phyloP scores from a whole-genome alignment of 1,140 invertebrate genomes.

The Conopomorpha cramerella region DNA sequence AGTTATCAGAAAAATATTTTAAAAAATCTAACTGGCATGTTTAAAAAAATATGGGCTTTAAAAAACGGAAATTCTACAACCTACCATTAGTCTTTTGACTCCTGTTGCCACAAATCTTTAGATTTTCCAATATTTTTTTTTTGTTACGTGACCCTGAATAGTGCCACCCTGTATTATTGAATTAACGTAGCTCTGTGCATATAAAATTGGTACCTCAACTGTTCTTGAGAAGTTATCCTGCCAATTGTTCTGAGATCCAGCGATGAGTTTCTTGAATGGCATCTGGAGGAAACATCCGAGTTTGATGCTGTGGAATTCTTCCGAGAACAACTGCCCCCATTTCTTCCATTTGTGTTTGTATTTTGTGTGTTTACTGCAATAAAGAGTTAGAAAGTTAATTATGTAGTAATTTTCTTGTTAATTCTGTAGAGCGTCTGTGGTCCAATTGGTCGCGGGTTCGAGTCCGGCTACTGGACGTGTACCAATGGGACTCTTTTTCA shows the following conservation, averaged over 20 bases:
- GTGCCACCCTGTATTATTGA: background rate
- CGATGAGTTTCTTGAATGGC: conserved; percentile 79
- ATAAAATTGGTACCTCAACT: conserved; percentile 48
- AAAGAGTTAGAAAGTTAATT: conserved; percentile 4
- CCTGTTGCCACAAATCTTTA: background rate
- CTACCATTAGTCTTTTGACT: background rate
- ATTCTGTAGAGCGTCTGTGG: too few species aligned
- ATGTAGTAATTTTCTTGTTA: too few species aligned
- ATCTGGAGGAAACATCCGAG: conserved; percentile 29
- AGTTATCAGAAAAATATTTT: too few species aligned
- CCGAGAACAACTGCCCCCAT: conserved; percentile 35
- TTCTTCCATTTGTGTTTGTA: conserved; percentile 24
- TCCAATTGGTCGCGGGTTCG: too few species aligned
- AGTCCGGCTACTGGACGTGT: too few species aligned
- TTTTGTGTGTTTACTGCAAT: conserved; percentile 31
- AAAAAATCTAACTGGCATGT: background rate
- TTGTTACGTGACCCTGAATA: too few species aligned
- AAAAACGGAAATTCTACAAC: background rate
- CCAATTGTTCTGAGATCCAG: conserved; percentile 71
- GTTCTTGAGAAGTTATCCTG: conserved; percentile 56
- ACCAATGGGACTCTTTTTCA: too few species aligned
- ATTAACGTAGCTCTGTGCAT: too few species aligned
- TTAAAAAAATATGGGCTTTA: background rate
- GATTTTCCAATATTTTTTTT: background rate
- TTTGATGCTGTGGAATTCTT: conserved; percentile 48